Conservation (phyloP, 1,140 invertebrate genomes). For the Holotrichia oblita region DNA sequence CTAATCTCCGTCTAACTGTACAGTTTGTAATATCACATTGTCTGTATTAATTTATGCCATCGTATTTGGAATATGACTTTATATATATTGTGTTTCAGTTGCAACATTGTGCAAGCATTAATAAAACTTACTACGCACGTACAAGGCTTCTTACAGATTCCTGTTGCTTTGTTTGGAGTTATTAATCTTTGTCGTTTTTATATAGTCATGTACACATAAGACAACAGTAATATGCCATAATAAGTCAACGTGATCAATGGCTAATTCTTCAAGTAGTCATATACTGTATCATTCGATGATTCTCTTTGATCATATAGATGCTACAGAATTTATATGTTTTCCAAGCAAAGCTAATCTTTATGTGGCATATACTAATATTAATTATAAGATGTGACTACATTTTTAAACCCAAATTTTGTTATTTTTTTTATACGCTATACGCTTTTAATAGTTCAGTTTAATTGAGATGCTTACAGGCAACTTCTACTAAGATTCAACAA, state of each 20-base stretch:
- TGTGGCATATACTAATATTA: no score
- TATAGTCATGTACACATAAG: background rate
- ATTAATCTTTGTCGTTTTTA: background rate
- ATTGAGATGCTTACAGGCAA: no score
- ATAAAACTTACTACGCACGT: slow-evolving; percentile 9
- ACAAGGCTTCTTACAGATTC: background rate
- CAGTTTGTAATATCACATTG: slow-evolving; percentile 34
- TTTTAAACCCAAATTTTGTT: no score
- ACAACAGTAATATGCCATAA: background rate
- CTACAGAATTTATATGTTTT: no score
- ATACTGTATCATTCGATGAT: background rate
- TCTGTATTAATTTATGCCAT: slow-evolving; percentile 30
- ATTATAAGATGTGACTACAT: no score
- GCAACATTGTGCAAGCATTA: background rate
- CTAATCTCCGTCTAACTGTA: slow-evolving; percentile 34
- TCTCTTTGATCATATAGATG: no score
- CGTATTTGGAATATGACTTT: slow-evolving; percentile 23
- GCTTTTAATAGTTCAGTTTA: no score
- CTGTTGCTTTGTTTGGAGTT: background rate
- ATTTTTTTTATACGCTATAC: no score
- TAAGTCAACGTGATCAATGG: background rate
- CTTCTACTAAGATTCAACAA: no score
- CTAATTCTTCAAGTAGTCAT: background rate
- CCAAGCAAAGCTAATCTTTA: no score
- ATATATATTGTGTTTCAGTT: background rate